Evolutionary conservation across 2,113 vertebrate genomes (phyloP), one percentile per base, ranked within the genome.

Genomic region (Eulacestoma nigropectus): DNA sequence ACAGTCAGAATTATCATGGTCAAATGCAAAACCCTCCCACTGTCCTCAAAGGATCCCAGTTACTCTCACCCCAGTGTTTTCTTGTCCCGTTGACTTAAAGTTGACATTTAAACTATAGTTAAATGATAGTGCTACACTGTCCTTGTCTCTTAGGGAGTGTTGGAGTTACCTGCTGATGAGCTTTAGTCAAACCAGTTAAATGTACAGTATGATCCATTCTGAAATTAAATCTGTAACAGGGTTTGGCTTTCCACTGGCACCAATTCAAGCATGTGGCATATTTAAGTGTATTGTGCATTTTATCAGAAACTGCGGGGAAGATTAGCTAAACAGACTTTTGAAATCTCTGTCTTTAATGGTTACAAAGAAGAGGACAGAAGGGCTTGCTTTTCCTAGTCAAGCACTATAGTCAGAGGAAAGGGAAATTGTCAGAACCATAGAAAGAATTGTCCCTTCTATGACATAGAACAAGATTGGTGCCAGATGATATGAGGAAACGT

Each of bases 71-170:
- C 25, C 18, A 70, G 17, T 37, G 30, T 69, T 78, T 65, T 65
- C 20, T 88, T 69, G 56, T 19, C 20, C 10, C 11, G 11, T 26
- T 52, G 22, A 29, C 6, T 73, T 68, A 16, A 44, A 37, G 29
- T 19, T 83, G 46, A 35, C 27, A 57, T 79, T 62, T 15, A 68
- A 68, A 27, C 11, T 46, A 3, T 7, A 52, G 17, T 27, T 37
- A 42, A 81, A 50, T 3, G 2, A 12, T 35, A 9, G 8, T 44
- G 27, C 37, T 33, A 2, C 2, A 0, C 39, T 50, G 17, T 53
- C 11, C 56, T 59, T 8, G 11, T 17, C 47, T 56, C 33, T 39
- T 50, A 46, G 27, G 39, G 47, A 52, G 30, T 10, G 5, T 20
- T 64, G 33, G 20, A 77, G 35, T 69, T 59, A 35, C 7, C 47